Evolutionary conservation across 2,888 invertebrate genomes (phyloP).

Genomic region (Emmelina monodactyla): DNA sequence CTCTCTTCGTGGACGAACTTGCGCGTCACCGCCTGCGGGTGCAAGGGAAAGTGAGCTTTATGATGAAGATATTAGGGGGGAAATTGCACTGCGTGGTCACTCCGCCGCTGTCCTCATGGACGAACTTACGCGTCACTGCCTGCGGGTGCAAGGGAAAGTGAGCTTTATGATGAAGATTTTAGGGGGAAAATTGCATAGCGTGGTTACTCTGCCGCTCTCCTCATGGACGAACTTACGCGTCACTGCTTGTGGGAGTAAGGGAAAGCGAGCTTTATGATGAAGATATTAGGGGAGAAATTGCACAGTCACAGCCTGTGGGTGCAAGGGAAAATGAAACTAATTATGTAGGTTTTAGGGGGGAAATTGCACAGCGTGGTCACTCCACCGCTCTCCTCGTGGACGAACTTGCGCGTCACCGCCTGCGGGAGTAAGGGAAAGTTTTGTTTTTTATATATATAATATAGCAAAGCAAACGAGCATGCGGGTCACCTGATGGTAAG

Average conservation of each 20-base stretch:
- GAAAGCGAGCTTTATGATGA: no score
- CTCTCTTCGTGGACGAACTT: slow-evolving; percentile 94
- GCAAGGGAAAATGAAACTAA: slow-evolving; percentile 1
- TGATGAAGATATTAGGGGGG: no score
- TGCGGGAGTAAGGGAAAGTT: slow-evolving; percentile 19
- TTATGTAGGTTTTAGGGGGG: no score
- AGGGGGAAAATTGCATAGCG: no score
- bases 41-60: slow-evolving; percentile 1
- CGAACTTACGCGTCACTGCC: slow-evolving; percentile 90
- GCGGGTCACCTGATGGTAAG: no score
- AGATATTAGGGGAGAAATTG: no score
- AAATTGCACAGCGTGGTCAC: slow-evolving; percentile 91
- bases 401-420: slow-evolving; percentile 90
- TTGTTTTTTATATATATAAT: no score
- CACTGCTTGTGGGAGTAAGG: slow-evolving; percentile 67
- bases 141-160: slow-evolving; percentile 19
- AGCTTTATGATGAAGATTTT: no score
- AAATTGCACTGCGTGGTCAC: slow-evolving; percentile 91
- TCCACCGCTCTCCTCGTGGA: slow-evolving; percentile 91
- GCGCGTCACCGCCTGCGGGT: slow-evolving; percentile 77
- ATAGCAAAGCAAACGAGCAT: no score
- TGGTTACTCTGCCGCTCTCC: slow-evolving; percentile 90
- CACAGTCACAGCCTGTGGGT: no score
- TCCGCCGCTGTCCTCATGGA: slow-evolving; percentile 91
- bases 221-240: slow-evolving; percentile 92